Percentiles rank a stretch among this genome's conserved stretches.
phyloP scores from a whole-genome alignment of 2,113 vertebrate genomes.

The Cebidichthys violaceus region DNA sequence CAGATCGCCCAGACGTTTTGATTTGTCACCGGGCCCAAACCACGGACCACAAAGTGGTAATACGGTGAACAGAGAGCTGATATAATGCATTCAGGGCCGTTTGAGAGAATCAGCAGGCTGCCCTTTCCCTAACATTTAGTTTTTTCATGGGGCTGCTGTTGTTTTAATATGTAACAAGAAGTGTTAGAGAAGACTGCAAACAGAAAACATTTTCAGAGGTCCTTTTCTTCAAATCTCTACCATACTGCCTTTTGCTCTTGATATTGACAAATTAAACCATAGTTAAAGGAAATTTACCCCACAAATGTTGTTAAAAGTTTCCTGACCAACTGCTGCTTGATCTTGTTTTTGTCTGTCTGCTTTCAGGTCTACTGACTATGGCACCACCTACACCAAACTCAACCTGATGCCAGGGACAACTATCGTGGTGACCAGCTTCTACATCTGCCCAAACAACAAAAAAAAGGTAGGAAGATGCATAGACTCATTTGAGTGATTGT shows the following conservation, averaged over 20 bases:
- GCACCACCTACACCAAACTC: slow-evolving; percentile 94
- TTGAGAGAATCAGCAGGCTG: slow-evolving; percentile 42
- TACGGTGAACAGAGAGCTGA: slow-evolving; percentile 50
- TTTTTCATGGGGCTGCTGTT: slow-evolving; percentile 12
- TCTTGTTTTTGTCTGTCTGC: slow-evolving; percentile 21
- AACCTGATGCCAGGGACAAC: slow-evolving; percentile 93
- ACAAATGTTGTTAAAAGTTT: not conserved
- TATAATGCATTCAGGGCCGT: slow-evolving; percentile 42
- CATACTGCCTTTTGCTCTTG: not conserved
- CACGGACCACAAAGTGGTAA: slow-evolving; percentile 32
- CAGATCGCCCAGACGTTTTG: slow-evolving; percentile 50
- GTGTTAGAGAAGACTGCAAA: no score
- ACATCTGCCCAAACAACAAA: slow-evolving; percentile 97
- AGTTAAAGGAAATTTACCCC: not conserved
- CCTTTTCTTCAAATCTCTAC: not conserved
- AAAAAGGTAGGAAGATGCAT: slow-evolving; percentile 88
- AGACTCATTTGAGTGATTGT: no score
- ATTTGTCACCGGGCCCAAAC: slow-evolving; percentile 54
- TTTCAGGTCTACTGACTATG: slow-evolving; percentile 94
- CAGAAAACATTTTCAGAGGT: not conserved
- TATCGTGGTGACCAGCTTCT: slow-evolving; percentile 96
- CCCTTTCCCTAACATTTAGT: slow-evolving; percentile 10
- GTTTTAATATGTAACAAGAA: slow-evolving; percentile 17
- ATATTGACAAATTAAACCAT: not conserved
- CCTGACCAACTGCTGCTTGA: not conserved